Percentiles rank a stretch among this genome's conserved stretches.
Evolutionary conservation across 2,113 vertebrate species (phyloP).

Genomic region (Pachypanchax playfairii): DNA sequence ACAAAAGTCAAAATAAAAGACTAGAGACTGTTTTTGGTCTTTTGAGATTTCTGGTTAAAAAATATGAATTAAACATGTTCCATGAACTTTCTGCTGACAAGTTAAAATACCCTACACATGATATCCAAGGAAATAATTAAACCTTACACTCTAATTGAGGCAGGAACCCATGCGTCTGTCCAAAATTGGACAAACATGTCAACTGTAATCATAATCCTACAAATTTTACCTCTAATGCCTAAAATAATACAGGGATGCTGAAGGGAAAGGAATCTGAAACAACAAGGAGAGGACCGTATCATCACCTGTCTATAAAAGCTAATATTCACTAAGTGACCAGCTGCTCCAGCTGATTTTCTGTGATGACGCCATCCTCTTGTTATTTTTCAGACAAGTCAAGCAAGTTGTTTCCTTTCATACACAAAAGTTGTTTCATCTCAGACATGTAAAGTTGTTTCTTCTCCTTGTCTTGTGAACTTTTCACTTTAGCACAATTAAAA

Average conservation of each 20-base stretch:
- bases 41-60: background rate
- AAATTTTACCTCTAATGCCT: background rate
- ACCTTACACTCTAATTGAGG: background rate
- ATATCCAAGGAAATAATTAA: background rate
- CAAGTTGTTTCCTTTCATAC: slow-evolving; percentile 50
- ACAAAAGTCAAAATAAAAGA: no score
- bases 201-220: background rate
- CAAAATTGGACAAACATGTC: background rate
- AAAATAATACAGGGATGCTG: slow-evolving; percentile 27
- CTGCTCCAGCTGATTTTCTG: slow-evolving; percentile 12
- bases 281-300: slow-evolving; percentile 49
- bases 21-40: no score
- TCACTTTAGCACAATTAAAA: background rate
- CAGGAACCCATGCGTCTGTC: background rate
- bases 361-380: slow-evolving; percentile 49
- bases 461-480: slow-evolving; percentile 21
- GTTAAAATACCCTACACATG: background rate
- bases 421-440: slow-evolving; percentile 44
- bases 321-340: no score
- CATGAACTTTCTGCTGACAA: background rate
- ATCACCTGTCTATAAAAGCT: no score
- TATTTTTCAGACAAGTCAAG: slow-evolving; percentile 56
- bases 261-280: slow-evolving; percentile 59
- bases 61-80: background rate
- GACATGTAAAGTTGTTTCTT: slow-evolving; percentile 29